Conservation (phyloP, 37 sponge, comb jelly and placozoan species). For the Eunapius fragilis region DNA sequence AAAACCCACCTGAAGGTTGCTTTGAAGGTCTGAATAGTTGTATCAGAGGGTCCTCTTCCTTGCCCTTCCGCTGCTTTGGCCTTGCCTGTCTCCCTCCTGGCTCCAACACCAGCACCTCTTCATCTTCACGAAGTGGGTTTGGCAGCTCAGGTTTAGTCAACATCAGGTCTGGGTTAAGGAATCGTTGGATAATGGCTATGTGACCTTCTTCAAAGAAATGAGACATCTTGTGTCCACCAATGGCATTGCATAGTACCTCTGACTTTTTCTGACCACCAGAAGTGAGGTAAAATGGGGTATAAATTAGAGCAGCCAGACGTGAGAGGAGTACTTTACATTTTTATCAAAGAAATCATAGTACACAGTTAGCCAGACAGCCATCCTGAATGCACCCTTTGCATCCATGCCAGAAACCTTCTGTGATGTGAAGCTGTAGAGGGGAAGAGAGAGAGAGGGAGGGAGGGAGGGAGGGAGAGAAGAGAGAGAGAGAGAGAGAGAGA, state of each 20-base stretch:
- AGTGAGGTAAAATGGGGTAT: not conserved
- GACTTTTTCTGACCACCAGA: not conserved
- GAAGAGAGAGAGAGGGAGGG: not conserved
- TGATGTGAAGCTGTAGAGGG: not conserved
- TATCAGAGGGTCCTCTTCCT: conserved; percentile 57
- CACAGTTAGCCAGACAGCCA: conserved; percentile 48
- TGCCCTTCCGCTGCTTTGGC: conserved; percentile 6
- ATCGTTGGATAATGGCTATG: conserved; percentile 58
- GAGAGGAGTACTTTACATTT: conserved; percentile 3
- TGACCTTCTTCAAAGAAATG: conserved; percentile 42
- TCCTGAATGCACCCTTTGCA: not conserved
- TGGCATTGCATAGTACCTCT: conserved; percentile 26
- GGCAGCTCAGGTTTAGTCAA: conserved; percentile 29
- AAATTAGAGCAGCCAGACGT: not conserved
- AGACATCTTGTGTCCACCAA: conserved; percentile 28
- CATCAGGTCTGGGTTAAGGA: conserved; percentile 53
- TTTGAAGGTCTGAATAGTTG: conserved; percentile 55
- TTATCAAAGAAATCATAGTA: conserved; percentile 58
- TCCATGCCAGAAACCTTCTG: not conserved
- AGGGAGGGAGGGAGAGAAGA: too few species aligned
- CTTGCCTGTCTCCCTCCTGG: conserved; percentile 27
- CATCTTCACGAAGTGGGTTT: conserved; percentile 53
- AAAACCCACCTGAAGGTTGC: conserved; percentile 18
- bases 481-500: too few species aligned
- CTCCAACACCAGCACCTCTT: conserved; percentile 27